These are phyloP conservation scores for Leptopterna dolabrata DNA, from an alignment of 2,888 invertebrate species.

Conservation along the genomic window DNA sequence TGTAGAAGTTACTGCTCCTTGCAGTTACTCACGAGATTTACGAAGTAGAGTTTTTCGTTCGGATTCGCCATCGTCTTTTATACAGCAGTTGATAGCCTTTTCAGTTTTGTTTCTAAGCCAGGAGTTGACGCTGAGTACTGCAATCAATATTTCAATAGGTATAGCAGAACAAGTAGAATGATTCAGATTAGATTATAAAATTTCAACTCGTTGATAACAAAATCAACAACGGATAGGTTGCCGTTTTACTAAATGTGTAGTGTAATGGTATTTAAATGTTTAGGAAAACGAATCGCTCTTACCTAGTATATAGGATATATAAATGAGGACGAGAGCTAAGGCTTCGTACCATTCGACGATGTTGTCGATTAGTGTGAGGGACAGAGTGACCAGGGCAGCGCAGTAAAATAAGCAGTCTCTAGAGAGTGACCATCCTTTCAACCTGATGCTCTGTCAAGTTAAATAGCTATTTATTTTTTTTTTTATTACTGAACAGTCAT, in stretches of 20 bases:
- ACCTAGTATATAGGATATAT: constrained; percentile 82
- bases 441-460: constrained; percentile 75
- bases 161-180: too few relatives aligned
- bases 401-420: constrained; percentile 85
- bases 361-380: constrained; percentile 85
- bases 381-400: constrained; percentile 81
- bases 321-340: constrained; percentile 78
- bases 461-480: background rate
- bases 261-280: background rate
- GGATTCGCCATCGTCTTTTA: background rate
- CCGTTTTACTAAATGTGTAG: too few relatives aligned
- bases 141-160: too few relatives aligned
- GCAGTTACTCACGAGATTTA: constrained; percentile 36
- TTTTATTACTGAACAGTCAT: background rate
- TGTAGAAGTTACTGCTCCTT: too few relatives aligned
- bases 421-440: constrained; percentile 88
- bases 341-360: constrained; percentile 89
- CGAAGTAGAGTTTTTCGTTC: constrained; percentile 25
- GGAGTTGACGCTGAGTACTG: constrained; percentile 34
- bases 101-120: constrained; percentile 24
- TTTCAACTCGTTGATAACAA: too few relatives aligned
- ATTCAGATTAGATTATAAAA: too few relatives aligned
- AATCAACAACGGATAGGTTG: too few relatives aligned
- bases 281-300: constrained; percentile 67
- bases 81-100: constrained; percentile 17